Percentiles rank a stretch among this genome's conserved stretches.
Conservation (phyloP, 2,888 invertebrate genomes). For the Strigamia maritima region DNA sequence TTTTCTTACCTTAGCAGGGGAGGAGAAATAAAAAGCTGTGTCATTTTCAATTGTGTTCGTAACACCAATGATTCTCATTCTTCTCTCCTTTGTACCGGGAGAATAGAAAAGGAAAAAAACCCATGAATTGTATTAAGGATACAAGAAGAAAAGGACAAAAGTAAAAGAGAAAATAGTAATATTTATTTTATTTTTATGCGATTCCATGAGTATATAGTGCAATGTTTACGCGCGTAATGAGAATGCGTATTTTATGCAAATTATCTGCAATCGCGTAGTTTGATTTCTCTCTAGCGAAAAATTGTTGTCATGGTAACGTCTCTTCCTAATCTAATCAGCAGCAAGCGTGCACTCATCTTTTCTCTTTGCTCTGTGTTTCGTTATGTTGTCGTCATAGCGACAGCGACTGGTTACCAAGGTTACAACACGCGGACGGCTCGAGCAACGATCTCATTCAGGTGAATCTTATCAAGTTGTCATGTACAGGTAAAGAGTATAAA, state of each 20-base stretch:
- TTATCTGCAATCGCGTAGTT: slow-evolving; percentile 1
- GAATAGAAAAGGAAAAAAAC: not conserved
- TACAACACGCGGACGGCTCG: slow-evolving; percentile 12
- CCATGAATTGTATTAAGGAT: not conserved
- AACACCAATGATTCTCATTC: slow-evolving; percentile 23
- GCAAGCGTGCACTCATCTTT: slow-evolving; percentile 14
- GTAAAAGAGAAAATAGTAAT: not conserved
- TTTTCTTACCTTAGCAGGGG: not conserved
- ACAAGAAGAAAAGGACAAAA: not conserved
- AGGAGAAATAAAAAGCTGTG: slow-evolving; percentile 28
- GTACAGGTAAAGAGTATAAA: slow-evolving; percentile 13
- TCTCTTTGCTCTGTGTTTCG: slow-evolving; percentile 1
- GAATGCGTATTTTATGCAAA: slow-evolving; percentile 26
- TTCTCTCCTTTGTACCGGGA: not conserved
- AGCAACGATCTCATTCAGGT: slow-evolving; percentile 30
- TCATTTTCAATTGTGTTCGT: slow-evolving; percentile 30
- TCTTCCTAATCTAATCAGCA: slow-evolving; percentile 32
- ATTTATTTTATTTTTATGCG: not conserved
- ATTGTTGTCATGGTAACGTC: slow-evolving; percentile 8
- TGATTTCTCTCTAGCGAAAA: slow-evolving; percentile 6
- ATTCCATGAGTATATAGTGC: not conserved
- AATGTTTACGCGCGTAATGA: not conserved
- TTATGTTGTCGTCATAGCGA: slow-evolving; percentile 7
- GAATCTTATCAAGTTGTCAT: slow-evolving; percentile 32
- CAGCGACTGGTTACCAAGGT: slow-evolving; percentile 8